These are phyloP conservation scores for Mechanitis mazaeus DNA, from an alignment of 2,888 invertebrate species.

Conservation along the genomic window DNA sequence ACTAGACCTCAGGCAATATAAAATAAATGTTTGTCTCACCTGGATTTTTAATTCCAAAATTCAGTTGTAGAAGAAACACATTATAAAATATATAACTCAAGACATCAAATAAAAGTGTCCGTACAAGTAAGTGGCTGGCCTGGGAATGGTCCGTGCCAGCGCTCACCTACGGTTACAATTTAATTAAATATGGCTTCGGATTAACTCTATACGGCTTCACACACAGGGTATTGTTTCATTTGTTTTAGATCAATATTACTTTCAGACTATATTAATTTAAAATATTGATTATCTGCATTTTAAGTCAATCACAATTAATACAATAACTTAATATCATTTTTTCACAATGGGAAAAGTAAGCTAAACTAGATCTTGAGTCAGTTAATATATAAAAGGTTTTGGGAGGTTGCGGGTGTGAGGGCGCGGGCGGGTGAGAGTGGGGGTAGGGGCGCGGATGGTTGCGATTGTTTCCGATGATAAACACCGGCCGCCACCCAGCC, in stretches of 20 bases:
- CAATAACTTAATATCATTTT: slow-evolving; percentile 21
- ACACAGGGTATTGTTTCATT: slow-evolving; percentile 69
- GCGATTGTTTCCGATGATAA: slow-evolving; percentile 75
- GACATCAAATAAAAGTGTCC: slow-evolving; percentile 41
- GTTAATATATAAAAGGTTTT: slow-evolving; percentile 68
- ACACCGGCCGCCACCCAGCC: slow-evolving; percentile 70
- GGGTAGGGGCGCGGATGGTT: slow-evolving; percentile 33
- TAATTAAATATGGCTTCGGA: slow-evolving; percentile 76
- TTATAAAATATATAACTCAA: slow-evolving; percentile 25
- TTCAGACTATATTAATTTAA: slow-evolving; percentile 12
- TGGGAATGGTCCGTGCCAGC: slow-evolving; percentile 54
- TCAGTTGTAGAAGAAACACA: slow-evolving; percentile 28
- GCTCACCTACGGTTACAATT: slow-evolving; percentile 63
- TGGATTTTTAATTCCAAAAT: slow-evolving; percentile 23
- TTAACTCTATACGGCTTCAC: slow-evolving; percentile 69
- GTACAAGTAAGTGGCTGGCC: slow-evolving; percentile 45
- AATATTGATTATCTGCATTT: slow-evolving; percentile 33
- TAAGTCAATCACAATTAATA: slow-evolving; percentile 57
- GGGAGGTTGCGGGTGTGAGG: slow-evolving; percentile 42
- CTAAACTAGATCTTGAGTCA: slow-evolving; percentile 69
- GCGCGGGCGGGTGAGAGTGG: slow-evolving; percentile 34
- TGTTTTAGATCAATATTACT: slow-evolving; percentile 42
- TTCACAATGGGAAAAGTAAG: slow-evolving; percentile 73
- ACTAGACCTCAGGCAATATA: neutral
- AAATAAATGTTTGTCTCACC: slow-evolving; percentile 26